Percentiles rank a stretch among this genome's conserved stretches.
These are phyloP conservation scores for Oreochromis tanganicae DNA, from an alignment of 2,113 vertebrate species.

Conservation along the genomic window DNA sequence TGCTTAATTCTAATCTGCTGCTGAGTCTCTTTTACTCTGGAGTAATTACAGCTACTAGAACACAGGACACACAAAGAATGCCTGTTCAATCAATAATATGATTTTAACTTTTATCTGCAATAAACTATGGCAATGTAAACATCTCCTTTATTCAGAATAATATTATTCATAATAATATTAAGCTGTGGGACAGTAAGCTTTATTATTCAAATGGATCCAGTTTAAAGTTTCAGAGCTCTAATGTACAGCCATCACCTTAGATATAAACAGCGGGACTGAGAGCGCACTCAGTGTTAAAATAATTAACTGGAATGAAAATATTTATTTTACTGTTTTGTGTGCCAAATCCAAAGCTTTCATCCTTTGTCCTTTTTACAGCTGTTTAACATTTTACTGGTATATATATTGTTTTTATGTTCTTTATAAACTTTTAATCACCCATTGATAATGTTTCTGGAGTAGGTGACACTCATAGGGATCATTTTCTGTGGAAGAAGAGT, in stretches of 20 bases:
- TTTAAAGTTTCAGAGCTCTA: background rate
- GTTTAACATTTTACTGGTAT: background rate
- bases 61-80: background rate
- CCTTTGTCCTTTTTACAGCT: background rate
- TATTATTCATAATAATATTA: background rate
- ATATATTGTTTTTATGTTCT: background rate
- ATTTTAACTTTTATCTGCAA: background rate
- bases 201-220: background rate
- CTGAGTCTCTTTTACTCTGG: background rate
- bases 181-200: background rate
- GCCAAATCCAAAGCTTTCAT: background rate
- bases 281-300: background rate
- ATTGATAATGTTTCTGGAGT: background rate
- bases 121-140: background rate
- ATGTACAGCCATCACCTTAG: background rate
- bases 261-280: background rate
- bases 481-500: background rate
- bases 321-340: background rate
- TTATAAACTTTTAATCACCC: background rate
- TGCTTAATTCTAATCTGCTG: background rate
- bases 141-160: background rate
- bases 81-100: background rate
- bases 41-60: background rate
- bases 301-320: background rate
- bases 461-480: background rate